These are phyloP conservation scores for Tupaia tana DNA, from an alignment of 2,113 vertebrate species.

Conservation along the genomic window DNA sequence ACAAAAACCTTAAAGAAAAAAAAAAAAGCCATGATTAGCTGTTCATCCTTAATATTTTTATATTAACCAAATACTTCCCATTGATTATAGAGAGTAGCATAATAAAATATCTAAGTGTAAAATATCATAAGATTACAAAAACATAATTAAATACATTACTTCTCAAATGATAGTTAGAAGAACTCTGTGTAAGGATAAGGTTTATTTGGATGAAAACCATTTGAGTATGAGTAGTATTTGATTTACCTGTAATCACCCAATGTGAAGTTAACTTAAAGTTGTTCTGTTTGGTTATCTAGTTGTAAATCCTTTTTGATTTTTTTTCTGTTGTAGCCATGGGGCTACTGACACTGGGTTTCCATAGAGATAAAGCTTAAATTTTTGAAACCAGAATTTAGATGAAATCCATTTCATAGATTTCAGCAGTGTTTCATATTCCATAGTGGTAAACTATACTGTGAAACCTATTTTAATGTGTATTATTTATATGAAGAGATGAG, in stretches of 20 bases:
- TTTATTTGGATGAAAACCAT: background rate
- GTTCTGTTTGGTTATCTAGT: background rate
- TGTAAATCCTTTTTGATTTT: background rate
- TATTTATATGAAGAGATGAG: background rate
- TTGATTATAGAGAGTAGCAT: background rate
- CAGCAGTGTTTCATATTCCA: background rate
- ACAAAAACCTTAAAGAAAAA: too few relatives aligned
- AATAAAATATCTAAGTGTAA: constrained; percentile 2
- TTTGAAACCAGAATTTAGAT: constrained; percentile 29
- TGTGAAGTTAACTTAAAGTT: background rate
- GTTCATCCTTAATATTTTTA: background rate
- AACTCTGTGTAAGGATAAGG: background rate
- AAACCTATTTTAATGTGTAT: constrained; percentile 6
- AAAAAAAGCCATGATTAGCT: background rate
- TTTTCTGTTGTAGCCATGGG: background rate
- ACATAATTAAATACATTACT: background rate
- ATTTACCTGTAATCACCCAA: background rate
- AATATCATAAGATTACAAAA: background rate
- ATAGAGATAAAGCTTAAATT: background rate
- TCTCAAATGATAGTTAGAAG: constrained; percentile 24
- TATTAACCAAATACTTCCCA: background rate
- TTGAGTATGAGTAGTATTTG: background rate
- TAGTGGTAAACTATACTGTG: background rate
- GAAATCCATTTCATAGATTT: constrained; percentile 34
- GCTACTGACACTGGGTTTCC: background rate